A percentile compares a stretch with the other conserved stretches of the same genome.
phyloP scores from a whole-genome alignment of 2,888 invertebrate genomes.

The Drosophila colorata region DNA sequence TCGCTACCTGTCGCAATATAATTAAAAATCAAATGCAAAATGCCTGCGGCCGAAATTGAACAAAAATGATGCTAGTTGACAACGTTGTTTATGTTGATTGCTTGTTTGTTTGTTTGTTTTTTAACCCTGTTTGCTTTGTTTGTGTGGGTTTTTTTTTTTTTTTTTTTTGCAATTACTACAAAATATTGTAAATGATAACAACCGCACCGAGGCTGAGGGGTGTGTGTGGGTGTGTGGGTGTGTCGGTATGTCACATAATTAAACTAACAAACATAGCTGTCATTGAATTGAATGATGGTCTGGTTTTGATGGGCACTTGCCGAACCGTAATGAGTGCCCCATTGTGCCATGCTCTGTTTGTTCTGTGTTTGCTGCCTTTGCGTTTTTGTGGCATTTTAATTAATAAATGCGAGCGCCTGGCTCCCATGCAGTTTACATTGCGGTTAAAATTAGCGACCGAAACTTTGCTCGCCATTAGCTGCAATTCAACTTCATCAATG shows the following conservation, averaged over 20 bases:
- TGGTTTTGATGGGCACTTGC: constrained; percentile 39
- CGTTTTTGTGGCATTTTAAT: constrained; percentile 74
- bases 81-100: constrained; percentile 27
- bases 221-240: constrained; percentile 3
- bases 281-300: constrained; percentile 49
- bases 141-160: constrained; percentile 18
- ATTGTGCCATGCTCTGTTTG: constrained; percentile 10
- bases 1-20: constrained; percentile 30
- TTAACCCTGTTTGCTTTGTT: constrained; percentile 1
- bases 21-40: constrained; percentile 58
- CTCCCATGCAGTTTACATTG: constrained; percentile 24
- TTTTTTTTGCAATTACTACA: constrained; percentile 58
- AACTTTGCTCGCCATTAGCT: constrained; percentile 52
- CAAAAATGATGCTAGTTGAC: constrained; percentile 51
- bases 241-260: constrained; percentile 54
- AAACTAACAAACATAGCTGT: constrained; percentile 63
- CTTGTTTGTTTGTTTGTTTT: constrained; percentile 30
- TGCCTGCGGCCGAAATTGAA: constrained; percentile 33
- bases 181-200: constrained; percentile 52
- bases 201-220: constrained; percentile 29
- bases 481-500: constrained; percentile 69
- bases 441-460: constrained; percentile 36
- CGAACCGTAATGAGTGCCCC: constrained; percentile 46
- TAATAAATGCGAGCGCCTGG: constrained; percentile 54
- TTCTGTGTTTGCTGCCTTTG: constrained; percentile 33